phyloP scores from a whole-genome alignment of 2,888 invertebrate species.

The Ptycholaimellus sp. region DNA sequence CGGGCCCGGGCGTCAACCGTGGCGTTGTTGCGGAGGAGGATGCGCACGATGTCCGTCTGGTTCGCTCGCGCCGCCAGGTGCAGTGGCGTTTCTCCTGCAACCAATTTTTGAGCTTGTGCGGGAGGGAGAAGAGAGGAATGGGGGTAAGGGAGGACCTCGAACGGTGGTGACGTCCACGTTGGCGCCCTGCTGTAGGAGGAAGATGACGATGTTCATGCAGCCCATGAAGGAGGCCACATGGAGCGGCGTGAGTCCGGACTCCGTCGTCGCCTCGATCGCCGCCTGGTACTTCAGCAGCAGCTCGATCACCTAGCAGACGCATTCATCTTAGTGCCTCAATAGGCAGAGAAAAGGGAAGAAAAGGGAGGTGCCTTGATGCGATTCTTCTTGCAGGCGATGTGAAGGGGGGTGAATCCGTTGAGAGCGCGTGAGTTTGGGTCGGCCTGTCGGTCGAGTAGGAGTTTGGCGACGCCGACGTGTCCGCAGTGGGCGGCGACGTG shows the following conservation, averaged over 20 bases:
- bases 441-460: slow-evolving; percentile 37
- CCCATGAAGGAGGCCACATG: slow-evolving; percentile 99
- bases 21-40: slow-evolving; percentile 83
- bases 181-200: slow-evolving; percentile 86
- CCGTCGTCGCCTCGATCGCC: slow-evolving; percentile 53
- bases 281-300: slow-evolving; percentile 86
- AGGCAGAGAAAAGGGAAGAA: background rate
- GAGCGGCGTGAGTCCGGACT: slow-evolving; percentile 73
- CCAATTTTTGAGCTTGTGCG: no score
- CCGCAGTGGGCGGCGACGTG: slow-evolving; percentile 39
- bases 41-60: slow-evolving; percentile 95
- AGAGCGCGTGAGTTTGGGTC: slow-evolving; percentile 87
- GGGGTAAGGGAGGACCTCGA: no score
- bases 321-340: background rate
- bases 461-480: slow-evolving; percentile 21
- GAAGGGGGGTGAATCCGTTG: slow-evolving; percentile 92
- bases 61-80: slow-evolving; percentile 94
- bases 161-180: slow-evolving; percentile 92
- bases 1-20: slow-evolving; percentile 86
- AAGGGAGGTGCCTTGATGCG: slow-evolving; percentile 49
- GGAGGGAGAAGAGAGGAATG: no score
- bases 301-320: slow-evolving; percentile 42
- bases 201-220: slow-evolving; percentile 97
- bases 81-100: slow-evolving; percentile 79
- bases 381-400: slow-evolving; percentile 98